phyloP scores from a whole-genome alignment of 1,140 invertebrate species.

The Danaus melanippus region DNA sequence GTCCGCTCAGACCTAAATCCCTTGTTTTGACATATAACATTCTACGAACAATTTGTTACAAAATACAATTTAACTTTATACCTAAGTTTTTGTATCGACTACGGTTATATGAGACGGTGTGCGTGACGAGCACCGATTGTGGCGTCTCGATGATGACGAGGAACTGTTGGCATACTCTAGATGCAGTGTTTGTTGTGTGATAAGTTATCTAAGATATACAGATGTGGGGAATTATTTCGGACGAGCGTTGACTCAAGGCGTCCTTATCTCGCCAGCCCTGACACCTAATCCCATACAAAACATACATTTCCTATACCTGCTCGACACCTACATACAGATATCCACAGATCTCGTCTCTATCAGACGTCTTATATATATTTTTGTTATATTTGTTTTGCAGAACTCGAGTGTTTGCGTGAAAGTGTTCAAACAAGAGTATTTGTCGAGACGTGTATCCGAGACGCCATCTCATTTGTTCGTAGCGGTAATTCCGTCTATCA shows the following conservation, averaged over 20 bases:
- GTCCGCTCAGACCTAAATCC: conserved; percentile 16
- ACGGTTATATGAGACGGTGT: too few relatives aligned
- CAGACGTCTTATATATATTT: too few relatives aligned
- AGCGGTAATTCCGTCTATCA: conserved; percentile 63
- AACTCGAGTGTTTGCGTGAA: conserved; percentile 7
- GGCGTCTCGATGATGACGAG: conserved; percentile 44
- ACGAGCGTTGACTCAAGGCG: conserved; percentile 54
- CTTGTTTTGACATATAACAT: conserved; percentile 20
- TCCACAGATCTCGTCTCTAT: too few relatives aligned
- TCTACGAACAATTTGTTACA: conserved; percentile 17
- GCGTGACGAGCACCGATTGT: conserved; percentile 17
- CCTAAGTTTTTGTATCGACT: background rate
- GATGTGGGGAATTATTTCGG: conserved; percentile 57
- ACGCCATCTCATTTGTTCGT: conserved; percentile 54
- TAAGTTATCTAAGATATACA: conserved; percentile 35
- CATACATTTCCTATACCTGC: conserved; percentile 30
- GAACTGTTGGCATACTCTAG: conserved; percentile 60
- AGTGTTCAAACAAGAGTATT: conserved; percentile 19
- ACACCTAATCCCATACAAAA: conserved; percentile 32
- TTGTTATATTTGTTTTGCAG: too few relatives aligned
- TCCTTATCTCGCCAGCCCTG: conserved; percentile 40
- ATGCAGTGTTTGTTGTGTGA: conserved; percentile 55
- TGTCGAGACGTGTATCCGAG: conserved; percentile 20
- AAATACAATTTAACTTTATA: conserved; percentile 4
- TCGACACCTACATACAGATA: too few relatives aligned